phyloP scores from a whole-genome alignment of 2,113 vertebrate species.

The Atlantisia rogersi region DNA sequence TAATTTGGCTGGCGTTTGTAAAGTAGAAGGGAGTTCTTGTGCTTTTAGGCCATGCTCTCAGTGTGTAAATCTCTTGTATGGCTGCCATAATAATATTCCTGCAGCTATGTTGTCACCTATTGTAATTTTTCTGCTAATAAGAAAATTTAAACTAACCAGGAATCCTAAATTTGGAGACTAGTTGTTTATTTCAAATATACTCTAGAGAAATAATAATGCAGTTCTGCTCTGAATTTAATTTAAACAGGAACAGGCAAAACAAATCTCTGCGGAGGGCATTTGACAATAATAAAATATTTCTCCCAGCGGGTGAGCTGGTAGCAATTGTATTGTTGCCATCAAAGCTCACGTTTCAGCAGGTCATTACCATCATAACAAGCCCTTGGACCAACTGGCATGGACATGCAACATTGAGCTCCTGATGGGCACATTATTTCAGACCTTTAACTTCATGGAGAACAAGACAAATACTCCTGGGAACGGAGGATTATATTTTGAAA shows the following conservation, averaged over 20 bases:
- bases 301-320: constrained; percentile 84
- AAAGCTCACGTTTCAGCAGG: constrained; percentile 80
- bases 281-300: constrained; percentile 88
- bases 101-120: constrained; percentile 71
- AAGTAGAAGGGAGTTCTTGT: constrained; percentile 62
- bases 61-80: constrained; percentile 62
- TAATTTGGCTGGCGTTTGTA: constrained; percentile 70
- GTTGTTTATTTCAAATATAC: constrained; percentile 82
- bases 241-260: constrained; percentile 83
- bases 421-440: constrained; percentile 86
- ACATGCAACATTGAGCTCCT: constrained; percentile 86
- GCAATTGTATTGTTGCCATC: constrained; percentile 82
- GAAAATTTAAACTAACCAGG: constrained; percentile 77
- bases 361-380: constrained; percentile 88
- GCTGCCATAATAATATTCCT: constrained; percentile 63
- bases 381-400: constrained; percentile 86
- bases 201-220: constrained; percentile 79
- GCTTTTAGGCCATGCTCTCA: constrained; percentile 54
- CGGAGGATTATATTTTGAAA: constrained; percentile 79
- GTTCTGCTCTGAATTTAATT: constrained; percentile 83
- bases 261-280: constrained; percentile 82
- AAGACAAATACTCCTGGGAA: constrained; percentile 80
- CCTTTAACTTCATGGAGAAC: constrained; percentile 81
- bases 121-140: constrained; percentile 81
- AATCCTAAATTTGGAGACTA: constrained; percentile 77